A percentile compares a stretch with the other conserved stretches of the same genome.
Evolutionary conservation across 2,797 vertebrate species (phyloP).

Genomic region (Babyrousa celebensis): DNA sequence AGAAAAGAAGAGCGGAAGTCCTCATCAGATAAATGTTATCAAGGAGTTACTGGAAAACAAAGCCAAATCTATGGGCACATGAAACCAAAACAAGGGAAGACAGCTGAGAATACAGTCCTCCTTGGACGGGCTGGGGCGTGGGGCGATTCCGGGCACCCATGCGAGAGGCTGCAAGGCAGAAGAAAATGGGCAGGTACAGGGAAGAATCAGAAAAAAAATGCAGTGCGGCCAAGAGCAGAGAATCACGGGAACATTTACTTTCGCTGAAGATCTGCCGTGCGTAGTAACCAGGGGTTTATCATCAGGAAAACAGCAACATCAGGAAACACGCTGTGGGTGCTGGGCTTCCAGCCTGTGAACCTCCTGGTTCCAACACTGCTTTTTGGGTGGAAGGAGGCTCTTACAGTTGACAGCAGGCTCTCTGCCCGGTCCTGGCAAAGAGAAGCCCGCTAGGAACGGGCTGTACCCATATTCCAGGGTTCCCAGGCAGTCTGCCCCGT

Average conservation of each 20-base stretch:
- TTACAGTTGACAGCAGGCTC: neutral
- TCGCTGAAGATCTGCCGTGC: neutral
- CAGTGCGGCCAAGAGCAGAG: rapidly evolving
- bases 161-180: neutral
- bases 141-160: rapidly evolving
- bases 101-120: rapidly evolving
- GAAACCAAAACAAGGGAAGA: neutral
- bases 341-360: too few relatives aligned
- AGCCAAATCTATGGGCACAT: neutral
- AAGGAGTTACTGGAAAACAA: neutral
- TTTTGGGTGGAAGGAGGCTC: rapidly evolving
- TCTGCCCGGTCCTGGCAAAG: neutral
- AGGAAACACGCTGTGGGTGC: neutral
- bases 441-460: neutral
- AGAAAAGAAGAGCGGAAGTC: neutral
- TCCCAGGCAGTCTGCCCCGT: neutral
- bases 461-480: neutral
- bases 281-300: neutral
- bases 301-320: neutral
- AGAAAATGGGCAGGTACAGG: rapidly evolving
- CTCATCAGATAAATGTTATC: neutral
- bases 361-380: neutral
- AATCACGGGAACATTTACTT: too few relatives aligned
- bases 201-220: neutral
- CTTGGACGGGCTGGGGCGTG: rapidly evolving